Evolutionary conservation across 2,113 vertebrate genomes (phyloP), one percentile per base, ranked within the genome.

Genomic region (Gasterosteus aculeatus): DNA sequence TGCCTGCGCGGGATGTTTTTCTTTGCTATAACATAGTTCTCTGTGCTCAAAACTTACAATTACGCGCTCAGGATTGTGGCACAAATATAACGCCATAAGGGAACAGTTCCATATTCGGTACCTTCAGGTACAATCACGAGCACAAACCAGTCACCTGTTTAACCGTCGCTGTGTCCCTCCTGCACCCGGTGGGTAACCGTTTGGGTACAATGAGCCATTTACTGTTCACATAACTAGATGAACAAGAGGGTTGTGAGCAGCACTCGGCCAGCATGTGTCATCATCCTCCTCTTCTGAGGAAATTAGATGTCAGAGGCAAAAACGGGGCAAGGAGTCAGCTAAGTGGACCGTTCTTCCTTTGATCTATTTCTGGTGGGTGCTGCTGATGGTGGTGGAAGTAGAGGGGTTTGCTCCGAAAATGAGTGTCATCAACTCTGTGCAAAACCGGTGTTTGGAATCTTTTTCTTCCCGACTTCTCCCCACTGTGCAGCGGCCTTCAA

Each of bases 311-410:
- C 79, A 63, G 78, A 83, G 73, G 71, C 22, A 38, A 77, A 86
- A 90, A 75, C 31, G 2, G 53, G 60, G 61, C 75, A 75, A 84
- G 88, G 77, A 78, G 51, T 61, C 75, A 65, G 81, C 76, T 86
- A 82, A 91, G 70, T 88, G 79, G 82, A 80, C 83, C 65, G 18
- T 46, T 72, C 75, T 58, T 67, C 64, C 82, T 90, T 92, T 93
- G 82, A 91, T 90, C 86, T 91, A 74, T 85, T 85, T 80, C 31
- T 85, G 80, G 76, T 77, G 80, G 71, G 59, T 77, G 78, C 67
- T 18, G 56, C 16, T 85, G 66, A 15, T 70, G 64, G 61, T 71
- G 58, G 69, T 74, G 64, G 56, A 78, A 82, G 71, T 66, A 73
- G 63, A 75, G 58, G 60, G 76, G 76, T 81, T 77, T 65, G 47